phyloP scores from a whole-genome alignment of 2,888 invertebrate genomes.

The Eulithis testata region DNA sequence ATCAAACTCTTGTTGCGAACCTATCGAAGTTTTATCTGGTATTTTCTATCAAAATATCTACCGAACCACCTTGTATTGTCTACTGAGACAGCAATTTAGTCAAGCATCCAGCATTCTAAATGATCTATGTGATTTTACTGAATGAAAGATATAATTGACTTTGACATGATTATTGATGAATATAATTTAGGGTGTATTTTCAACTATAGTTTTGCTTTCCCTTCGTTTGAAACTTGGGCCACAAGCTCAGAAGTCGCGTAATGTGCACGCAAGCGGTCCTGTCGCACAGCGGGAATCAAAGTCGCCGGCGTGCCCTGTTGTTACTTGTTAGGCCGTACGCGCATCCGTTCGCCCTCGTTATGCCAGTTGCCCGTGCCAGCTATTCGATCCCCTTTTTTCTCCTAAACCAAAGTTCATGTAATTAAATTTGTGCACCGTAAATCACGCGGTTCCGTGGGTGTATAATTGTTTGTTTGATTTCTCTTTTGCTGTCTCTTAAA shows the following conservation, averaged over 20 bases:
- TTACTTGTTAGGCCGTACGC: constrained; percentile 60
- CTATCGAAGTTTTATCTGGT: background rate
- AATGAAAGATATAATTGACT: too few relatives aligned
- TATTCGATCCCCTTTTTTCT: constrained; percentile 33
- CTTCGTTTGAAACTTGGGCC: constrained; percentile 51
- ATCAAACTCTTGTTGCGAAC: background rate
- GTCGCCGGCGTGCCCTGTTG: constrained; percentile 63
- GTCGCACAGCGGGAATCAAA: constrained; percentile 76
- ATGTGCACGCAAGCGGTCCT: constrained; percentile 69
- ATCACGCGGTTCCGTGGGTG: constrained; percentile 42
- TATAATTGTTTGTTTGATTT: constrained; percentile 45
- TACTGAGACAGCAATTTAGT: too few relatives aligned
- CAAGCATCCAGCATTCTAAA: too few relatives aligned
- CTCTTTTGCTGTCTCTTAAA: constrained; percentile 40
- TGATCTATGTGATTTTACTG: too few relatives aligned
- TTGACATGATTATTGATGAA: background rate
- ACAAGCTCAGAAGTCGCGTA: constrained; percentile 47
- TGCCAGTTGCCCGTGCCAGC: constrained; percentile 37
- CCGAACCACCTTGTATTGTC: too few relatives aligned
- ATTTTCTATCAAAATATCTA: too few relatives aligned
- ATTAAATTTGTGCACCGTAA: constrained; percentile 43
- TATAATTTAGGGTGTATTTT: background rate
- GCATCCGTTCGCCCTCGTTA: constrained; percentile 60
- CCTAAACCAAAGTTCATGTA: constrained; percentile 34
- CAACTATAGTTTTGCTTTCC: constrained; percentile 36